Percentiles rank a stretch among this genome's conserved stretches.
Evolutionary conservation across 2,797 vertebrate species (phyloP).

Genomic region (Streptopelia turtur): DNA sequence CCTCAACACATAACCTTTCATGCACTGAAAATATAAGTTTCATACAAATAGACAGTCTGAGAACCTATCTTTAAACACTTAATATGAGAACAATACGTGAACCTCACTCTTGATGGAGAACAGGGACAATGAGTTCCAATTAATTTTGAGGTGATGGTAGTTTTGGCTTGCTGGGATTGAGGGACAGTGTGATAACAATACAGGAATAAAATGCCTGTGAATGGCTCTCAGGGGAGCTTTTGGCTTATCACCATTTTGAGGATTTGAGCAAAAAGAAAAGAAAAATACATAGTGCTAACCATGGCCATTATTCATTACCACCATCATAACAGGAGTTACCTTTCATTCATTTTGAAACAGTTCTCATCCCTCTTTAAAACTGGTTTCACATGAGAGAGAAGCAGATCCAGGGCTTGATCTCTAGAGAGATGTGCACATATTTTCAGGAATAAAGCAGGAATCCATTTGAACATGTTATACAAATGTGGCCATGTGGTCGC

Average conservation of each 20-base stretch:
- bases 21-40: conserved; percentile 9
- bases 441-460: neutral
- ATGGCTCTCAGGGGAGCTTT: neutral
- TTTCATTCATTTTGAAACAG: conserved; percentile 1
- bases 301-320: neutral
- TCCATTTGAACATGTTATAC: neutral
- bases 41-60: neutral
- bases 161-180: neutral
- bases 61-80: conserved; percentile 21
- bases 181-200: neutral
- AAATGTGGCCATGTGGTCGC: neutral
- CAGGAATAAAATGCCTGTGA: neutral
- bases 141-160: neutral
- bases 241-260: neutral
- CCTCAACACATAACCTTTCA: neutral
- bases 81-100: neutral
- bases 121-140: neutral
- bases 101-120: neutral
- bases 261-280: neutral
- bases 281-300: neutral
- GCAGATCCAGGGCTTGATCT: neutral
- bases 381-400: neutral
- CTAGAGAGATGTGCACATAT: neutral
- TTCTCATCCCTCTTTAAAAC: conserved; percentile 25
- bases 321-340: neutral